Conservation (phyloP, 2,797 vertebrate genomes). For the Cuniculus paca region DNA sequence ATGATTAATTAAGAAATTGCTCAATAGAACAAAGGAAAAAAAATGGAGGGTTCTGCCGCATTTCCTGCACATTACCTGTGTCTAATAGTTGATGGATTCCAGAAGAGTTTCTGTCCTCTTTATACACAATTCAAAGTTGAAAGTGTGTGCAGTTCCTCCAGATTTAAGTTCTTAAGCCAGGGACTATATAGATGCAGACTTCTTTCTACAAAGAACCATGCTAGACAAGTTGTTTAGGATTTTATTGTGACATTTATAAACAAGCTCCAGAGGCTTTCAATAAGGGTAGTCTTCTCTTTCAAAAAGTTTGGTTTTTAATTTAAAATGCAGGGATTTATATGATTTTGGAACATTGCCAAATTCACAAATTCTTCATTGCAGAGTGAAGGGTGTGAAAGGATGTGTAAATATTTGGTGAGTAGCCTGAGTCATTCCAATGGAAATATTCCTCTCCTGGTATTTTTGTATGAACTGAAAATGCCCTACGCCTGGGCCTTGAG, state of each 20-base stretch:
- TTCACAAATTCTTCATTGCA: slow-evolving; percentile 80
- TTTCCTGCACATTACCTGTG: neutral
- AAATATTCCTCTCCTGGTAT: slow-evolving; percentile 73
- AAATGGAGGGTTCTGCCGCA: neutral
- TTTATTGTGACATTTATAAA: slow-evolving; percentile 67
- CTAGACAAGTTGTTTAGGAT: slow-evolving; percentile 41
- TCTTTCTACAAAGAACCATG: slow-evolving; percentile 6
- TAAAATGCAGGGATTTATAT: slow-evolving; percentile 72
- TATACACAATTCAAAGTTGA: neutral
- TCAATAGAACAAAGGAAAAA: slow-evolving; percentile 37
- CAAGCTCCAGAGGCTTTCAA: slow-evolving; percentile 41
- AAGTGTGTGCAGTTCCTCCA: neutral
- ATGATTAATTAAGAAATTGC: neutral
- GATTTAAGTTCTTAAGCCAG: neutral
- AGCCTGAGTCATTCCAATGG: slow-evolving; percentile 75
- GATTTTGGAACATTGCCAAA: slow-evolving; percentile 80
- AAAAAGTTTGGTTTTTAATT: slow-evolving; percentile 69
- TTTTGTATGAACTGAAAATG: slow-evolving; percentile 75
- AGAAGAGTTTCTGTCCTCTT: neutral
- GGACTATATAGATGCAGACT: neutral
- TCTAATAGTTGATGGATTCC: neutral
- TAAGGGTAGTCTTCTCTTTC: slow-evolving; percentile 51
- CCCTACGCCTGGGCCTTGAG: slow-evolving; percentile 24
- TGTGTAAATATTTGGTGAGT: slow-evolving; percentile 83
- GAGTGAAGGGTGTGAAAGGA: slow-evolving; percentile 78